A percentile compares a stretch with the other conserved stretches of the same genome.
Conservation (phyloP, 2,797 vertebrate genomes). For the Leuciscus waleckii region DNA sequence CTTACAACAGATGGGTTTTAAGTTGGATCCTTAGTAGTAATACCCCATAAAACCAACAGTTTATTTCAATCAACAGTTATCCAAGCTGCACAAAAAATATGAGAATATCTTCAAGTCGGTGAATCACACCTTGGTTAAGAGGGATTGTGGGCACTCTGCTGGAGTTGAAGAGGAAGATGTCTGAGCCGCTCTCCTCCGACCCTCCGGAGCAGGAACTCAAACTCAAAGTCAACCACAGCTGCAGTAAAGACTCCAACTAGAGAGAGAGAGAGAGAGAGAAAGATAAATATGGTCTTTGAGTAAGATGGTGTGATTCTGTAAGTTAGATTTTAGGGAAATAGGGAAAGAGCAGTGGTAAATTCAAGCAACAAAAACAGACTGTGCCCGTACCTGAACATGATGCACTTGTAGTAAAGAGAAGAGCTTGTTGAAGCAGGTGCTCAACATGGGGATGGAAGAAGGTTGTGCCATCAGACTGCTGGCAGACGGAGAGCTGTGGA, state of each 20-base stretch:
- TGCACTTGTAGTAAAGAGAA: slow-evolving; percentile 98
- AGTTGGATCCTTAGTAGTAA: not conserved
- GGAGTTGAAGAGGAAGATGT: slow-evolving; percentile 96
- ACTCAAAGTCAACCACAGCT: slow-evolving; percentile 97
- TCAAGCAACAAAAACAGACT: not conserved
- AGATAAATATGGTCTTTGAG: not conserved
- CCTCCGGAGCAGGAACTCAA: slow-evolving; percentile 90
- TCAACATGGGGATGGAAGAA: slow-evolving; percentile 95
- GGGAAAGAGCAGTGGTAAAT: not conserved
- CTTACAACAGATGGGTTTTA: not conserved
- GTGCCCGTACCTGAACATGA: slow-evolving; percentile 91
- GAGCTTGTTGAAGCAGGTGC: slow-evolving; percentile 97
- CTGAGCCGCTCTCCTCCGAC: slow-evolving; percentile 89
- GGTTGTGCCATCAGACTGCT: slow-evolving; percentile 85
- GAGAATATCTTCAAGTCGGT: not conserved
- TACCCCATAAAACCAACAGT: not conserved
- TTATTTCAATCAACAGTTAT: not conserved
- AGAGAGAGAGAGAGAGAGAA: not conserved
- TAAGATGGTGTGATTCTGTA: not conserved
- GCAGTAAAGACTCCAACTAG: slow-evolving; percentile 95
- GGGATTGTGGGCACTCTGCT: slow-evolving; percentile 94
- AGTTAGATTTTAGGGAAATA: no score
- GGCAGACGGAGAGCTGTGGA: slow-evolving; percentile 85
- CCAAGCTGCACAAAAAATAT: not conserved
- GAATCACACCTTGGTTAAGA: slow-evolving; percentile 91